Conservation (phyloP, 2,888 invertebrate genomes). For the Athetis lepigone region DNA sequence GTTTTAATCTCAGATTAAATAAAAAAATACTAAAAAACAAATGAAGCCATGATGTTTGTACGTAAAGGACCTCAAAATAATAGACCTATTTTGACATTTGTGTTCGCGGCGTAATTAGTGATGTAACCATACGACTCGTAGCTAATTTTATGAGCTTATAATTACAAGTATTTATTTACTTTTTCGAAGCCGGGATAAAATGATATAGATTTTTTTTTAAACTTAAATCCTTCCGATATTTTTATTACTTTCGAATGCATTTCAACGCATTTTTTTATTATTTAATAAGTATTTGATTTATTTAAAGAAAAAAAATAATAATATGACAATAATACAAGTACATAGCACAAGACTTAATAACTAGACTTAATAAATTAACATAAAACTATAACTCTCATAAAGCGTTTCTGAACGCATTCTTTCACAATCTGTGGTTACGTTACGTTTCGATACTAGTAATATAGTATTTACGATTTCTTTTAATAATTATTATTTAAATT, state of each 20-base stretch:
- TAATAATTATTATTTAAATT: slow-evolving; percentile 32
- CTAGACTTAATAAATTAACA: slow-evolving; percentile 24
- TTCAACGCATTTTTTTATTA: slow-evolving; percentile 22
- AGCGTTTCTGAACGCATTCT: slow-evolving; percentile 24
- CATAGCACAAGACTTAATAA: slow-evolving; percentile 24
- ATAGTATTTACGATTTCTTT: slow-evolving; percentile 32
- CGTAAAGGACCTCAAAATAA: slow-evolving; percentile 28
- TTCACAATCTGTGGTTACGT: slow-evolving; percentile 1
- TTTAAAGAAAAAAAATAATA: slow-evolving; percentile 22
- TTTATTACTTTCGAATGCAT: slow-evolving; percentile 8
- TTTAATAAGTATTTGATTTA: slow-evolving; percentile 27
- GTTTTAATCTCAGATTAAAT: slow-evolving; percentile 29
- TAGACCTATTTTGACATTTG: slow-evolving; percentile 30
- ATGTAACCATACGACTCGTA: slow-evolving; percentile 29
- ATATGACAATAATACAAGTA: slow-evolving; percentile 26
- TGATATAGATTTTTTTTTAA: slow-evolving; percentile 22
- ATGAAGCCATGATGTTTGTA: slow-evolving; percentile 29
- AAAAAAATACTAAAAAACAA: slow-evolving; percentile 29
- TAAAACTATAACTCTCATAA: slow-evolving; percentile 24
- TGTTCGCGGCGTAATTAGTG: slow-evolving; percentile 23
- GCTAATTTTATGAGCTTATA: slow-evolving; percentile 30
- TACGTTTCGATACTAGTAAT: slow-evolving; percentile 30
- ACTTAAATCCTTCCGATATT: slow-evolving; percentile 28
- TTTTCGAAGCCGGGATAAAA: slow-evolving; percentile 28
- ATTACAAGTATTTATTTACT: slow-evolving; percentile 19